A percentile compares a stretch with the other conserved stretches of the same genome.
Evolutionary conservation across 2,797 vertebrate species (phyloP).

Genomic region (Lepus townsendii): DNA sequence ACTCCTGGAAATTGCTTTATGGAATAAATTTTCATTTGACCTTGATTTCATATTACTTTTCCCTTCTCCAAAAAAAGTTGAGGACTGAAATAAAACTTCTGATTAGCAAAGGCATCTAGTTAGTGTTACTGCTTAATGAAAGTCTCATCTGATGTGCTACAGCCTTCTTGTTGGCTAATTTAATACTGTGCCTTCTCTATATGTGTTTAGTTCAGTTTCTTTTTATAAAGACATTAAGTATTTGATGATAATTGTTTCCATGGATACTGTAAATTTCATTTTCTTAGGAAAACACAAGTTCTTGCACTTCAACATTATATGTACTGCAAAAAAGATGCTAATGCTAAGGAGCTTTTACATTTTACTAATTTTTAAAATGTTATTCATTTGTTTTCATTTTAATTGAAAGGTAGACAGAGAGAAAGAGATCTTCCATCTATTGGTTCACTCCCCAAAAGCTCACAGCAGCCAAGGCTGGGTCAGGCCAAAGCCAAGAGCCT

Average conservation of each 20-base stretch:
- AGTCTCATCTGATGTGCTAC: background rate
- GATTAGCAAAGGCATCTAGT: background rate
- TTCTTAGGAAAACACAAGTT: conserved; percentile 69
- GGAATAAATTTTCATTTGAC: conserved; percentile 16
- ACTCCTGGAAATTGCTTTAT: conserved; percentile 18
- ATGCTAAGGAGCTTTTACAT: background rate
- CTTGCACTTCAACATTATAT: conserved; percentile 60
- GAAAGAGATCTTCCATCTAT: no score
- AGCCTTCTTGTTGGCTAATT: background rate
- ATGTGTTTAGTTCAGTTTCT: conserved; percentile 57
- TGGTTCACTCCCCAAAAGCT: no score
- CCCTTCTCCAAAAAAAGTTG: background rate
- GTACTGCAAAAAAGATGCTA: conserved; percentile 57
- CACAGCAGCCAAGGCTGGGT: no score
- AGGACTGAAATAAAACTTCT: conserved; percentile 43
- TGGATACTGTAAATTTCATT: conserved; percentile 72
- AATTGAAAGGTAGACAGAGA: no score
- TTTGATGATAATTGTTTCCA: conserved; percentile 70
- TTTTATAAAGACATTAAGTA: conserved; percentile 69
- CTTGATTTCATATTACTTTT: background rate
- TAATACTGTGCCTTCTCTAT: background rate
- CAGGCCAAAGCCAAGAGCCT: no score
- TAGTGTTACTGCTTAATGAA: background rate
- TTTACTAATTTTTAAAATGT: no score
- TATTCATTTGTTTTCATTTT: no score